These are phyloP conservation scores for Drosophila truncata DNA, from an alignment of 1,140 invertebrate genomes.

Conservation along the genomic window DNA sequence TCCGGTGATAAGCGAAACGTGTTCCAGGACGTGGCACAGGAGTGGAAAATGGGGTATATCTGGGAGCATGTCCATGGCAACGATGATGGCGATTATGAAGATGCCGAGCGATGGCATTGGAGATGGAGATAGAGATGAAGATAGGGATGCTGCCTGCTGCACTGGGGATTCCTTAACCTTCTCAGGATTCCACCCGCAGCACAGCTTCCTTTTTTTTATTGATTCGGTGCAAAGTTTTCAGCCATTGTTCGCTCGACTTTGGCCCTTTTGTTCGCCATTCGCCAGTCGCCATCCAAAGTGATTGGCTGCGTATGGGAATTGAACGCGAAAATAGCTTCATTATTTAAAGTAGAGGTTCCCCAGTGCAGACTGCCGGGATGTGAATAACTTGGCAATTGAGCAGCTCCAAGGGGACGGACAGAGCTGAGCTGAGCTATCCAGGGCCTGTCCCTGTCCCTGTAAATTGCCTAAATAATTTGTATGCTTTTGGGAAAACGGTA, in stretches of 20 bases:
- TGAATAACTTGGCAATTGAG: constrained; percentile 62
- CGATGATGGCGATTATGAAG: constrained; percentile 79
- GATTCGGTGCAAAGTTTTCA: constrained; percentile 57
- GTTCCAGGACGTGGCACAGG: constrained; percentile 69
- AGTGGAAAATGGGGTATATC: constrained; percentile 17
- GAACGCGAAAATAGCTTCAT: constrained; percentile 82
- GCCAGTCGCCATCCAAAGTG: constrained; percentile 54
- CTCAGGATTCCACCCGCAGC: constrained; percentile 18
- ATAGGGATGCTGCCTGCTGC: constrained; percentile 49
- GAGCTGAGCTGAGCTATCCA: constrained; percentile 7
- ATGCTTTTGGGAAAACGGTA: constrained; percentile 57
- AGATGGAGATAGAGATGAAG: constrained; percentile 24
- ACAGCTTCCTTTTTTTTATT: constrained; percentile 38
- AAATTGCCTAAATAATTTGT: constrained; percentile 82
- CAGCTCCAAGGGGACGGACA: constrained; percentile 47
- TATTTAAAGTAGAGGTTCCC: constrained; percentile 76
- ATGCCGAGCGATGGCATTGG: constrained; percentile 29
- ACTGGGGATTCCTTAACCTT: constrained; percentile 32
- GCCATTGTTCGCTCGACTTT: constrained; percentile 50
- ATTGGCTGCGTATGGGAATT: constrained; percentile 81
- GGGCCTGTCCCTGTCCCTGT: constrained; percentile 6
- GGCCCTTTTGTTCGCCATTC: constrained; percentile 59
- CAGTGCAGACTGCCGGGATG: constrained; percentile 49
- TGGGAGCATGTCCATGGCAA: constrained; percentile 45
- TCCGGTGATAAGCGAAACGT: constrained; percentile 63